A percentile compares a stretch with the other conserved stretches of the same genome.
Evolutionary conservation across 2,888 invertebrate species (phyloP).

Genomic region (Apamea crenata): DNA sequence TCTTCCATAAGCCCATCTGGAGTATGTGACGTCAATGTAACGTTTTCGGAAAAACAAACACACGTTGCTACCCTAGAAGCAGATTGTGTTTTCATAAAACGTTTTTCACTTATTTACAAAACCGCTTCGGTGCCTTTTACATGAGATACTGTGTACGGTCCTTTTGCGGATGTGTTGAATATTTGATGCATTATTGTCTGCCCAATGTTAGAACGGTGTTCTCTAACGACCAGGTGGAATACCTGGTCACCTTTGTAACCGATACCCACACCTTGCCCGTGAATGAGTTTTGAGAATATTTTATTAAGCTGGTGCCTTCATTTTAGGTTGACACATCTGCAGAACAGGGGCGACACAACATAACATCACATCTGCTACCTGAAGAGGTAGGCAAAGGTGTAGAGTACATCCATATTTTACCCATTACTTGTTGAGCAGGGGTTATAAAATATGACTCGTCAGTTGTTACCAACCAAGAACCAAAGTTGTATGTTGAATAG

Average conservation of each 20-base stretch:
- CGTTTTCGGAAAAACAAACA: constrained; percentile 51
- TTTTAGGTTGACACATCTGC: background rate
- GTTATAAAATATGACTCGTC: too few species aligned
- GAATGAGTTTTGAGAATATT: constrained; percentile 37
- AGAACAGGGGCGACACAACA: background rate
- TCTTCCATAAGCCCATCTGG: constrained; percentile 40
- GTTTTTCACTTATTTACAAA: constrained; percentile 68
- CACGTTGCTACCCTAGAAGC: constrained; percentile 47
- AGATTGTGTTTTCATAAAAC: constrained; percentile 65
- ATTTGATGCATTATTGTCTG: constrained; percentile 68
- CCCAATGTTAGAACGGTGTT: constrained; percentile 53
- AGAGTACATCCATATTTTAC: background rate
- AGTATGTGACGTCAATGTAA: constrained; percentile 27
- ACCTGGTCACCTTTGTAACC: constrained; percentile 42
- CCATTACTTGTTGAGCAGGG: background rate
- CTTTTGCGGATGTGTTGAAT: constrained; percentile 68
- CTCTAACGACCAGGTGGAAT: constrained; percentile 31
- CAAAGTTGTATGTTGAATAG: background rate
- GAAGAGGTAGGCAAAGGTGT: background rate
- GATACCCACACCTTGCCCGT: constrained; percentile 18
- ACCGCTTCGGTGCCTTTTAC: constrained; percentile 63
- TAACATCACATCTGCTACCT: background rate
- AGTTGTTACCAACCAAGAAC: background rate
- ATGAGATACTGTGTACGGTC: constrained; percentile 60
- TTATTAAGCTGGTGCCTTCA: constrained; percentile 23